Conservation (phyloP, 2,888 invertebrate species). For the Microplitis deprimator region DNA sequence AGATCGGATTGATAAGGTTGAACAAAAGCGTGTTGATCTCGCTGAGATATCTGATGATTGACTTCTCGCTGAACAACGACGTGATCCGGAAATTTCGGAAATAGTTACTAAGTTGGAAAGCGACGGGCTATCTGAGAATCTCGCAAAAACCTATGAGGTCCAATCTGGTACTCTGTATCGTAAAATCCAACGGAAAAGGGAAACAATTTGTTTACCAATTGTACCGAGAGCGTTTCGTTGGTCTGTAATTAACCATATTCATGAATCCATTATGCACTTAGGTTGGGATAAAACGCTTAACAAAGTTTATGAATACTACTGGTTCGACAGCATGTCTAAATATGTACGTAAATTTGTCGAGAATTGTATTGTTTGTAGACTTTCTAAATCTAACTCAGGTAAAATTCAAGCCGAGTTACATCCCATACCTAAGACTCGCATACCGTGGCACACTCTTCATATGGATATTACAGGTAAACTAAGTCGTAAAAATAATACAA, state of each 20-base stretch:
- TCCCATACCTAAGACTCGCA: too few relatives aligned
- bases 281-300: too few relatives aligned
- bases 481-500: too few relatives aligned
- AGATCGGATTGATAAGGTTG: slow-evolving; percentile 8
- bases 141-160: slow-evolving; percentile 23
- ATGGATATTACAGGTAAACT: too few relatives aligned
- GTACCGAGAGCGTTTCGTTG: slow-evolving; percentile 33
- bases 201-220: slow-evolving; percentile 19
- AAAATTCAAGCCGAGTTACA: too few relatives aligned
- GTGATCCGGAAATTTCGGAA: slow-evolving; percentile 22
- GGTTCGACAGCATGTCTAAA: slow-evolving; percentile 33
- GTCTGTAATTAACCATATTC: slow-evolving; percentile 39
- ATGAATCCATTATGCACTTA: slow-evolving; percentile 15
- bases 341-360: too few relatives aligned
- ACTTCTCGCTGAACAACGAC: too few relatives aligned
- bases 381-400: too few relatives aligned
- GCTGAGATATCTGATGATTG: slow-evolving; percentile 26
- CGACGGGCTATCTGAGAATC: slow-evolving; percentile 14
- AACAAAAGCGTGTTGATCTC: slow-evolving; percentile 23
- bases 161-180: slow-evolving; percentile 23
- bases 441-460: too few relatives aligned
- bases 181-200: slow-evolving; percentile 30
- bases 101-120: slow-evolving; percentile 25
- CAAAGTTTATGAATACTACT: slow-evolving; percentile 28
- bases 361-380: too few relatives aligned